Evolutionary conservation across 2,888 invertebrate species (phyloP), one percentile per base, ranked within the genome.

Genomic region (Griposia aprilina): DNA sequence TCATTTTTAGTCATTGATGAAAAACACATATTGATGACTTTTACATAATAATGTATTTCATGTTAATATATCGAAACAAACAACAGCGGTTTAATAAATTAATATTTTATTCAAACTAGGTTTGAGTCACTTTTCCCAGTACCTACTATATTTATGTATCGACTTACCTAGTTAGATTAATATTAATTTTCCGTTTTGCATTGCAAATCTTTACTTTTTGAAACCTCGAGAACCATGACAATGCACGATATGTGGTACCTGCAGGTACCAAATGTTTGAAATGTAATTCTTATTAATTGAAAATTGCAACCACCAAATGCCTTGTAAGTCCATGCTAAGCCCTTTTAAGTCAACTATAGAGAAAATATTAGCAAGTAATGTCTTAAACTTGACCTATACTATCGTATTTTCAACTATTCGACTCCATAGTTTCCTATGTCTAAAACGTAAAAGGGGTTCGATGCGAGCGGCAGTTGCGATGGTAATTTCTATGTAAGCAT

Each of bases 401-500:
- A 26, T 8, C 8, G 1, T 52, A 62, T n/a, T 55, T 66, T 63
- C 0, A 41, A 41, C 2, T 13, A 41, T 50, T 76, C 86, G 76
- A 68, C 86, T 90, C 90, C 10, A 74, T 69, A 76, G 87, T 75
- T 90, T 88, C 62, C 85, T 77, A 13, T 87, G 81, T 70, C 71
- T 59, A 85, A 88, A 86, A 89, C 87, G 90, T 89, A 90, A 78
- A 90, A 90, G 90, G 92, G 91, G 91, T 91, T 86, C 83, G 88
- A 80, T 55, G 76, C 85, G 88, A 87, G 88, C 81, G 85, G 75
- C 85, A 90, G 90, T 90, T 87, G 89, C 87, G 91, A 87, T 87
- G 90, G 94, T 96, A 95, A 96, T 95, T 95, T 96, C 93, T 93
- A 93, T 96, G 95, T 95, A 95, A 96, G 95, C 96, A 94, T 96